Base-by-base conservation (phyloP, 2,888 invertebrate species). In the Tetropium fuscum region DNA sequence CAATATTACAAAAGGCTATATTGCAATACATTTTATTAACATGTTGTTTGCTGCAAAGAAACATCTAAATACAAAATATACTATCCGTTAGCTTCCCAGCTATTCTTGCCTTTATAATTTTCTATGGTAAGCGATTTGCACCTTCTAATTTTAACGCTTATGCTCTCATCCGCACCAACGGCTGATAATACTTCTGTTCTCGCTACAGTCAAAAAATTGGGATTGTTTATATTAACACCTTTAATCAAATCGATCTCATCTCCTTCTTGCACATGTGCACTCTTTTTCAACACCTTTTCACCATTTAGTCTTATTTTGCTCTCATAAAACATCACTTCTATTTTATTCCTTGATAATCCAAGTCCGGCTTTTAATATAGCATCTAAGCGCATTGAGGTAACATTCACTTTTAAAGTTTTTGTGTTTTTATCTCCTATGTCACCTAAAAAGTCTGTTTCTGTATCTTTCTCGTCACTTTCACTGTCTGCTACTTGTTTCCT, bases 301-400 rank as follows among this genome's bases (percentile, higher is more conserved):
- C 93, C 94, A 83, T 95, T 95, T 0, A 93, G 78, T 73, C 92
- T 86, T 61, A 95, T 87, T 83, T 88, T 91, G 74, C 90, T 92
- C 66, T 91, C 90, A 82, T 93, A 94, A 78, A 95, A 93, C 44
- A 88, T 81, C 48, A 86, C 85, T 76, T 94, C 94, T 34, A 93
- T 84, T 87, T 93, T 94, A 77, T 90, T 92, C 77, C 93, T 87
- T 22, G 92, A 87, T 54, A 92, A 83, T 53, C 87, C 87, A 8
- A 93, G 81, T 11, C 87, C 90, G 27, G 86, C 84, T 81, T 92
- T 93, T 1, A 92, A 70, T 48, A 94, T 76, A 1, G 85, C 80
- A 83, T 94, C 94, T 1, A 90, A 82, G 69, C 94, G 84, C 72
- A 91, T 78, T 0, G 92, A 90, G 55, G 86, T 86, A 4, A 92